Evolutionary conservation across 1,140 invertebrate species (phyloP).

Genomic region (Hydropsyche tenuis): DNA sequence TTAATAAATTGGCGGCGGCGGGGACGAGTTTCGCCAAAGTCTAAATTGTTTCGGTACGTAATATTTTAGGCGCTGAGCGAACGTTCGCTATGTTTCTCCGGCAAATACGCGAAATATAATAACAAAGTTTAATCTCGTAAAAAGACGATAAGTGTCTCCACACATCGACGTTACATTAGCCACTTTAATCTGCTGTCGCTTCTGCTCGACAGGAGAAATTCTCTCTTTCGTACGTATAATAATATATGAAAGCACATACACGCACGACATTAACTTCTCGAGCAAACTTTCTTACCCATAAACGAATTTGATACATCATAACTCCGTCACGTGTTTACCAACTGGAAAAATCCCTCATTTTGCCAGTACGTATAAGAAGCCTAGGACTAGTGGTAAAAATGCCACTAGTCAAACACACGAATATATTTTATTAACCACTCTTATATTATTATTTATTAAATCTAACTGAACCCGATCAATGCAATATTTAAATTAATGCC

Average conservation of each 20-base stretch:
- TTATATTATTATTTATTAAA: too few relatives aligned
- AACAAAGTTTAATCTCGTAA: conserved; percentile 41
- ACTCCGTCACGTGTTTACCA: conserved; percentile 46
- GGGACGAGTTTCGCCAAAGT: not conserved
- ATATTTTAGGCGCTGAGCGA: conserved; percentile 14
- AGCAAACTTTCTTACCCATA: conserved; percentile 46
- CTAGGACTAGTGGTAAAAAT: too few relatives aligned
- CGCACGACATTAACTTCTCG: conserved; percentile 47
- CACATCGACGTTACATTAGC: conserved; percentile 40
- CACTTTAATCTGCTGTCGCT: conserved; percentile 30
- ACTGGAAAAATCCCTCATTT: conserved; percentile 42
- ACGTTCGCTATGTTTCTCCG: not conserved
- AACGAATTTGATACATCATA: conserved; percentile 51
- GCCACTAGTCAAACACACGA: too few relatives aligned
- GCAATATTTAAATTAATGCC: too few relatives aligned
- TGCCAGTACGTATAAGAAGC: not conserved
- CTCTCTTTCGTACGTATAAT: too few relatives aligned
- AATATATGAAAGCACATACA: not conserved
- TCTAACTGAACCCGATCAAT: not conserved
- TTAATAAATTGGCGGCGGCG: not conserved
- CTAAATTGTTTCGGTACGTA: conserved; percentile 4
- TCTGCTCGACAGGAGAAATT: too few relatives aligned
- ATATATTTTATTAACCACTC: too few relatives aligned
- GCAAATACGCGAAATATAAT: conserved; percentile 19
- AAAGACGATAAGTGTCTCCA: conserved; percentile 41